Evolutionary conservation across 2,888 invertebrate genomes (phyloP).

Genomic region (Kryphioiulus occultus): DNA sequence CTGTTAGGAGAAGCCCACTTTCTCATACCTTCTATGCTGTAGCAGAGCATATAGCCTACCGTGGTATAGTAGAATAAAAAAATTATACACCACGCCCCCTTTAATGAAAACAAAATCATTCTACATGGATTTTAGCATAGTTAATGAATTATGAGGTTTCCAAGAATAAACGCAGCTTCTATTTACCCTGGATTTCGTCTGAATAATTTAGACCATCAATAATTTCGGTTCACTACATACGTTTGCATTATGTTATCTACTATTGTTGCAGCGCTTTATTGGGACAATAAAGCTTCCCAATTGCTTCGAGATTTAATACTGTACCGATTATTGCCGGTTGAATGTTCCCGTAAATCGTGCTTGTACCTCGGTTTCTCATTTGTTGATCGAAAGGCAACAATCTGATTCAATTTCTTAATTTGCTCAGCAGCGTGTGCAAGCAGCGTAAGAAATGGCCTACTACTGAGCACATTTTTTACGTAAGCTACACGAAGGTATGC

Average conservation of each 20-base stretch:
- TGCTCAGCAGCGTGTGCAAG: background rate
- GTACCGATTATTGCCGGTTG: background rate
- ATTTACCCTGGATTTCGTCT: no score
- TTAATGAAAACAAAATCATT: no score
- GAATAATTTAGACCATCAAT: no score
- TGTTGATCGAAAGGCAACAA: background rate
- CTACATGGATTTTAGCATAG: no score
- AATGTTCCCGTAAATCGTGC: conserved; percentile 5
- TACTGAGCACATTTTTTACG: background rate
- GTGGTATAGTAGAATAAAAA: no score
- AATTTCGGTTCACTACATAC: no score
- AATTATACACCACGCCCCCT: no score
- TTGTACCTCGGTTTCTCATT: background rate
- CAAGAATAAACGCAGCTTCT: no score
- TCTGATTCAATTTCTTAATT: background rate
- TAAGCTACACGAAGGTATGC: background rate
- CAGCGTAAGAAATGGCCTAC: background rate
- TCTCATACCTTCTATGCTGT: no score
- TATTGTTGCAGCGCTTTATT: background rate
- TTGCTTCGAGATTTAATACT: background rate
- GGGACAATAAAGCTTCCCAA: background rate
- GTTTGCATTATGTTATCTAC: background rate
- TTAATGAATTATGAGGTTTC: no score
- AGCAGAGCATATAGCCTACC: no score
- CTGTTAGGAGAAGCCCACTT: no score